Evolutionary conservation across 2,113 vertebrate genomes (phyloP).

Genomic region (Enhydra lutris): DNA sequence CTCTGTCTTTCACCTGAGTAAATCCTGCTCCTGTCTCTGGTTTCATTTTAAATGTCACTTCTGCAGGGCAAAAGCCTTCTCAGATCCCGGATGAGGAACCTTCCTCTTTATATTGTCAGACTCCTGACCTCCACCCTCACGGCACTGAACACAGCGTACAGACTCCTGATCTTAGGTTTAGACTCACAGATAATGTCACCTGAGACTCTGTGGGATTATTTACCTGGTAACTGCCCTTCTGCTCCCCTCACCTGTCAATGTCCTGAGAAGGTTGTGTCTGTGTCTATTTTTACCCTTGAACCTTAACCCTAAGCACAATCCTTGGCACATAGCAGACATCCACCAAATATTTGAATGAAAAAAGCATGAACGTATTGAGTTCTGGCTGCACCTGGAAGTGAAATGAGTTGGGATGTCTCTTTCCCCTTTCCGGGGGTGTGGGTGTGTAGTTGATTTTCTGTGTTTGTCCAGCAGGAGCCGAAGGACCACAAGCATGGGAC

Average conservation of each 20-base stretch:
- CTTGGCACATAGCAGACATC: not conserved
- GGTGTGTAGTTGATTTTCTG: not conserved
- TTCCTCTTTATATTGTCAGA: not conserved
- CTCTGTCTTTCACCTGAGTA: not conserved
- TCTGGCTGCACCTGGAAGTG: not conserved
- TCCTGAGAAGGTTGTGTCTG: not conserved
- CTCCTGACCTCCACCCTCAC: not conserved
- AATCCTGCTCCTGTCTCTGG: not conserved
- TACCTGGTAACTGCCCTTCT: not conserved
- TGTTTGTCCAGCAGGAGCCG: not conserved
- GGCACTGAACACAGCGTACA: not conserved
- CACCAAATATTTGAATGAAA: not conserved
- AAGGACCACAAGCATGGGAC: not conserved
- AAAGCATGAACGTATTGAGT: not conserved
- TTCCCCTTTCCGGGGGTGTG: not conserved
- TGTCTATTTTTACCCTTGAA: not conserved
- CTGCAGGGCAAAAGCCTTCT: not conserved
- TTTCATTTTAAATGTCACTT: slow-evolving; percentile 2
- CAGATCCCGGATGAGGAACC: not conserved
- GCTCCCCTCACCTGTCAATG: not conserved
- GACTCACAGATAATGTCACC: not conserved
- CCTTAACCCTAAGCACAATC: not conserved
- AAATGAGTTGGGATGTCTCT: not conserved
- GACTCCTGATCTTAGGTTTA: not conserved
- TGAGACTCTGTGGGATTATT: not conserved